Base-by-base conservation (phyloP, 2,888 invertebrate species). In the Schizaphis graminum region DNA sequence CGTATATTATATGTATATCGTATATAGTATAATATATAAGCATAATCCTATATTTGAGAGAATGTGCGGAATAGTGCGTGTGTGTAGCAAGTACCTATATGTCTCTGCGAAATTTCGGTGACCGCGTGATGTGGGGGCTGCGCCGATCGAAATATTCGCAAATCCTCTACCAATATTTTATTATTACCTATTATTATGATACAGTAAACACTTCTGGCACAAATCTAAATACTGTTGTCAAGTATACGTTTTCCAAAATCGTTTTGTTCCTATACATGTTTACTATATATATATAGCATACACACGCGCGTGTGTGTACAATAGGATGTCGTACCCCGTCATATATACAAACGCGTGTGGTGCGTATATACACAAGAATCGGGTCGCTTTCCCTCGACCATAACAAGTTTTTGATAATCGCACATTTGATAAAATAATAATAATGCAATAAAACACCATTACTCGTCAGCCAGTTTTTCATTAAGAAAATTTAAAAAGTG, bases 331-430 rank as follows among this genome's bases (percentile, higher is more conserved):
- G 35, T 77, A 77, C 21, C 77, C 77, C 77, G 8, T 77, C 77
- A 0, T 3, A 21, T 35, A 35, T 77, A 77, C 1, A 41, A 35
- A 77, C 7, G 77, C 77, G 77, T 77, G 2, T 21, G 21, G 35
- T 35, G 77, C 77, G 77, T 77, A 77, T 77, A 77, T 21, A 77
- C 21, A 77, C 77, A 41, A 56, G 44, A 89, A 89, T 89, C 89
- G 56, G 89, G 89, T 89, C 89, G 56, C 89, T 89, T 89, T 89
- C 89, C 56, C 89, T 41, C 41, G 41, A 56, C 56, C 41, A 35
- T 53, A 88, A 53, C 53, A 88, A 24, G 53, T n/a, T 88, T 87
- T 87, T 47, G 35, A 35, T 41, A 77, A 35, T 77, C 77, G 35
- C 77, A 21, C 35, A 21, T 77, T 77, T 35, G 35, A 77, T 77